Base-by-base conservation (phyloP, 1,140 invertebrate genomes). In the Cyclargus thomasi region DNA sequence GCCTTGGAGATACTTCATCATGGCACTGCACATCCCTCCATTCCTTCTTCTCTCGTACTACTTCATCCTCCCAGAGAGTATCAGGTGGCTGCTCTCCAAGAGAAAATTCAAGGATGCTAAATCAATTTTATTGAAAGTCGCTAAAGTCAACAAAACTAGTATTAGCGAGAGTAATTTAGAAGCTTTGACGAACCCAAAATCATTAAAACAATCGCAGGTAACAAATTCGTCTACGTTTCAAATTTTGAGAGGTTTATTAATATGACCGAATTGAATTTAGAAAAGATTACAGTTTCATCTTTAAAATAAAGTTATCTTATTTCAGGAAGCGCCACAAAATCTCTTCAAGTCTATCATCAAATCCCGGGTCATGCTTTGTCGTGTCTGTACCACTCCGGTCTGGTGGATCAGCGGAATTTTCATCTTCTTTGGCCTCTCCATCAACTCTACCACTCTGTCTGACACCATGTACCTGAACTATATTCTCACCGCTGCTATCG, bases 381-480 rank as follows among this genome's bases (percentile, higher is more conserved):
- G 94, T 35, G 89, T 95, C n/a, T 82, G 93, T 10, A 93, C 93
- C 14, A 94, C 94, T 36, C 94, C 92, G 23, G 92, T 95, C 76
- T 95, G 92, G 88, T 96, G 94, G 94, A 91, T 95, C 18, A 93
- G 94, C 1, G 93, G 93, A 71, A 93, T 94, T 0, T 93, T 96
- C 71, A 93, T 96, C 1, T 97, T 96, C 82, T 97, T 96, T 76
- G 96, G 95, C 0, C 81, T 97, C 1, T 95, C 95, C 6, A 92
- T 97, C 47, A 96, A 96, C 81, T 94, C 95, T 0, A 94, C 94
- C 6, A 92, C 94, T 23, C 88, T 97, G 14, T 93, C 92, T 16
- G 95, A 94, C 14, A 92, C 95, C 70, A 93, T 92, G 74, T 95
- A 95, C 80, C 77, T 93, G 17, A 94, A 95, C 80, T 95, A 95